Conservation (phyloP, 2,113 vertebrate genomes). For the Rhodinocichla rosea region DNA sequence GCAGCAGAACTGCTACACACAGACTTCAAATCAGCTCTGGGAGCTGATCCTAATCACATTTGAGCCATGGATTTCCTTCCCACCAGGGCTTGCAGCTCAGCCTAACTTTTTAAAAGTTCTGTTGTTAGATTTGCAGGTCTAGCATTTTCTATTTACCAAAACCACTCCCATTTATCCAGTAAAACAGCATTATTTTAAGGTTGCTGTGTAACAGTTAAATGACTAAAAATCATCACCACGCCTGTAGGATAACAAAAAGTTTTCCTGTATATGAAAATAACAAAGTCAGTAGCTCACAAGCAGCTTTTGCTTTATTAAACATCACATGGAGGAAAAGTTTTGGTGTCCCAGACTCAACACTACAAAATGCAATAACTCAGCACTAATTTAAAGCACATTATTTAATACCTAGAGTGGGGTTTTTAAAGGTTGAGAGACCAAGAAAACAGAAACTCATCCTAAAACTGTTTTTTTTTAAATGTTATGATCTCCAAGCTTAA, state of each 20-base stretch:
- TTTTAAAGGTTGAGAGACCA: neutral
- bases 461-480: neutral
- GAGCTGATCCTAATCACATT: neutral
- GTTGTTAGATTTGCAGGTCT: neutral
- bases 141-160: neutral
- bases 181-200: neutral
- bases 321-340: neutral
- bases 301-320: neutral
- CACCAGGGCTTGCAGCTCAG: neutral
- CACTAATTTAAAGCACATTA: neutral
- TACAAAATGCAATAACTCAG: neutral
- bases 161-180: neutral
- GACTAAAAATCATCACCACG: neutral
- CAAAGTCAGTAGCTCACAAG: neutral
- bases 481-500: neutral
- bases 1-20: neutral
- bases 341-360: neutral
- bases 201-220: neutral
- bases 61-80: neutral
- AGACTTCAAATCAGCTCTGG: neutral
- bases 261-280: neutral
- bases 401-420: neutral
- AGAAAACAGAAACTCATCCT: neutral
- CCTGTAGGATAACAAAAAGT: neutral
- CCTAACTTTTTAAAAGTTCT: neutral